A percentile compares a stretch with the other conserved stretches of the same genome.
Evolutionary conservation across 1,140 invertebrate species (phyloP).

Genomic region (Meteorus sp.): DNA sequence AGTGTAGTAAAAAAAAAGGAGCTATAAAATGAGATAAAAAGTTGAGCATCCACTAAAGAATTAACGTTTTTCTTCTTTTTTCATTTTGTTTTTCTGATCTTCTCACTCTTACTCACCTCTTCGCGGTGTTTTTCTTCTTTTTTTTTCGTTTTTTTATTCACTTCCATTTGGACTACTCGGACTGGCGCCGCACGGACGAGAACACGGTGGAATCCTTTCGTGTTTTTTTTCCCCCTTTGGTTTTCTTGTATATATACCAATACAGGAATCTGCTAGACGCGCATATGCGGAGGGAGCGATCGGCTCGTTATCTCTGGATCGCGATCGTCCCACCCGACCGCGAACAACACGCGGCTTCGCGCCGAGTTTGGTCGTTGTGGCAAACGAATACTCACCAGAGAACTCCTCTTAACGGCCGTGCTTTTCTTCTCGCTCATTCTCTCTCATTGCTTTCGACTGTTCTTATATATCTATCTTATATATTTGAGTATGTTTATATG

Average conservation of each 20-base stretch:
- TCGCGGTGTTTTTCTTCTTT: slow-evolving; percentile 1
- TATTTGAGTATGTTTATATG: no score
- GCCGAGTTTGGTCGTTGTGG: slow-evolving; percentile 28
- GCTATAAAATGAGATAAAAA: neutral
- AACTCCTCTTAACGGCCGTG: no score
- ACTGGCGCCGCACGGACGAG: slow-evolving; percentile 25
- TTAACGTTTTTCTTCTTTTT: slow-evolving; percentile 28
- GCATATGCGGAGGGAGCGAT: slow-evolving; percentile 28
- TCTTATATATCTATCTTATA: no score
- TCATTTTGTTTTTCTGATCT: no score
- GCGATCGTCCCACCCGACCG: slow-evolving; percentile 34
- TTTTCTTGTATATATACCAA: no score
- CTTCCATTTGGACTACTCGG: slow-evolving; percentile 16
- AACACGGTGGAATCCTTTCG: slow-evolving; percentile 13
- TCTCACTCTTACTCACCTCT: no score
- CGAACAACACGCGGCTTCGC: slow-evolving; percentile 36
- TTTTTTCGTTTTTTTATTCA: slow-evolving; percentile 11
- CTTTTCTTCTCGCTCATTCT: no score
- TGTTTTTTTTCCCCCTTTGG: no score
- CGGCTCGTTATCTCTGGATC: slow-evolving; percentile 38
- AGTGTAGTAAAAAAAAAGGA: slow-evolving; percentile 6
- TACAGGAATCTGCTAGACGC: slow-evolving; percentile 22
- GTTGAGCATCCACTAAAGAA: neutral
- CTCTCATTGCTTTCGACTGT: no score
- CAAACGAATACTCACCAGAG: neutral